Conservation (phyloP, 2,113 vertebrate genomes). For the Hirundichthys speculiger region DNA sequence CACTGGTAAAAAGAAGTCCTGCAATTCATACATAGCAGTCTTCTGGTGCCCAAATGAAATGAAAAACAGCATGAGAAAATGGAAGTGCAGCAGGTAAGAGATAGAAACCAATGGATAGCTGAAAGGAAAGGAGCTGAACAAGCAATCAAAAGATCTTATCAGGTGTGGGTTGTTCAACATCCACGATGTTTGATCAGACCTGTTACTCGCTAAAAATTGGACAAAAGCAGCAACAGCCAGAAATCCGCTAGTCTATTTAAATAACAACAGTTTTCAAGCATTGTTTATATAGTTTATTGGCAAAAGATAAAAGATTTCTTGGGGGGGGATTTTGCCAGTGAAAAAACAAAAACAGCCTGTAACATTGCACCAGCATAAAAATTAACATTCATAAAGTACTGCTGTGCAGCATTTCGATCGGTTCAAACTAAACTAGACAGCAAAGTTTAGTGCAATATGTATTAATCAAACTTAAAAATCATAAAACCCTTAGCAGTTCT, state of each 20-base stretch:
- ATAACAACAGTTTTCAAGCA: no score
- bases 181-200: conserved; percentile 7
- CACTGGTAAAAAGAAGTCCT: no score
- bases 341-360: conserved; percentile 2
- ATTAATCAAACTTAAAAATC: conserved; percentile 46
- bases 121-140: conserved; percentile 47
- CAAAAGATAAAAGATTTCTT: no score
- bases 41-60: conserved; percentile 22
- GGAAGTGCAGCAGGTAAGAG: conserved; percentile 50
- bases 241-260: no score
- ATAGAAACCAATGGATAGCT: conserved; percentile 48
- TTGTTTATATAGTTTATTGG: no score
- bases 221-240: no score
- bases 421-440: conserved; percentile 11
- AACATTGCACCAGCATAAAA: conserved; percentile 13
- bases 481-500: conserved; percentile 37
- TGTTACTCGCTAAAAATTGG: conserved; percentile 18
- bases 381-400: conserved; percentile 9
- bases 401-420: neutral
- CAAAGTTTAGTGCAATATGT: conserved; percentile 15
- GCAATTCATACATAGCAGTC: neutral
- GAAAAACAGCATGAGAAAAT: conserved; percentile 55
- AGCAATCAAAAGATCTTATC: conserved; percentile 49
- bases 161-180: conserved; percentile 5
- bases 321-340: conserved; percentile 13